Conservation (phyloP, 1,140 invertebrate species). For the Solenopsis invicta region DNA sequence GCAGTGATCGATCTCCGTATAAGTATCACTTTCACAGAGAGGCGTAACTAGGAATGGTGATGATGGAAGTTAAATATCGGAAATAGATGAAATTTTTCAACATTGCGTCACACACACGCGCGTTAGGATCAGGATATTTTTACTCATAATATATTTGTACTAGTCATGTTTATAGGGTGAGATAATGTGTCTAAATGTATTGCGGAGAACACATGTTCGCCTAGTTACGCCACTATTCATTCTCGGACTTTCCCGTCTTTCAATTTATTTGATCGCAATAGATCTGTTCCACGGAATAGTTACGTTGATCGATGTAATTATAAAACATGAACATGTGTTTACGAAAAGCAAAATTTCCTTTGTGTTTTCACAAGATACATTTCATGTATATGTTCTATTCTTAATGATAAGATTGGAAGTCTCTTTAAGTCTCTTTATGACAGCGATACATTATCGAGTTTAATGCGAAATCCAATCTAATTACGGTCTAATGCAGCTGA, state of each 20-base stretch:
- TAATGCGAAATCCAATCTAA: neutral
- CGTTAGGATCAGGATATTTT: neutral
- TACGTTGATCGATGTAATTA: neutral
- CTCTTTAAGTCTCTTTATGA: neutral
- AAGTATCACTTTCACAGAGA: neutral
- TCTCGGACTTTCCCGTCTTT: neutral
- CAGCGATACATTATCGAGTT: neutral
- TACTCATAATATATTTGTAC: neutral
- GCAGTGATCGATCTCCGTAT: conserved; percentile 29
- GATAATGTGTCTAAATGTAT: neutral
- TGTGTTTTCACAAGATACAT: neutral
- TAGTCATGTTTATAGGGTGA: neutral
- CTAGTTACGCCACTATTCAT: conserved; percentile 33
- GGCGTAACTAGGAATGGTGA: conserved; percentile 29
- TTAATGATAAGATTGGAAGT: neutral
- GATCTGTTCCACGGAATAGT: conserved; percentile 29
- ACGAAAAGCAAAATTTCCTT: neutral
- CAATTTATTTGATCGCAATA: neutral
- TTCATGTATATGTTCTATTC: neutral
- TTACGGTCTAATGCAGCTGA: neutral
- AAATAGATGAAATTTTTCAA: neutral
- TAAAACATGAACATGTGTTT: neutral
- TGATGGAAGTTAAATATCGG: neutral
- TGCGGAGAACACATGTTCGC: neutral
- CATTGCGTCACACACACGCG: neutral